Evolutionary conservation across 1,140 invertebrate genomes (phyloP).

Genomic region (Telenomus remus): DNA sequence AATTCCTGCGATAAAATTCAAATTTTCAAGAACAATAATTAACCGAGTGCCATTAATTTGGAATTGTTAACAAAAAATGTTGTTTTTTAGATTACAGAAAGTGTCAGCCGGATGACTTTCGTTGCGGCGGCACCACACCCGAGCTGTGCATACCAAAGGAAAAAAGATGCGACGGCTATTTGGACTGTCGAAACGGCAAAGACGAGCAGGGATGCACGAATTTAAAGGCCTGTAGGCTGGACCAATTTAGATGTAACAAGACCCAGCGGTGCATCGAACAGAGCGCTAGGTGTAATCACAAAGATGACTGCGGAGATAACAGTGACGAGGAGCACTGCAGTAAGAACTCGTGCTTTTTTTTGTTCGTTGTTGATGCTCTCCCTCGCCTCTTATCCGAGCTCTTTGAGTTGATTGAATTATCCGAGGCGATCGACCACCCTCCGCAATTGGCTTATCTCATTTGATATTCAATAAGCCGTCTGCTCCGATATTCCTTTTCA

Average conservation of each 20-base stretch:
- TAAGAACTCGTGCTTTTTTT: conserved; percentile 61
- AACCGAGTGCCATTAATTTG: too few relatives aligned
- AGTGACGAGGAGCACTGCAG: conserved; percentile 91
- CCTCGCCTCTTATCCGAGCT: too few relatives aligned
- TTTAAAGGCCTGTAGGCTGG: conserved; percentile 80
- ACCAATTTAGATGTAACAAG: conserved; percentile 92
- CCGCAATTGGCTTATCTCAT: conserved; percentile 9
- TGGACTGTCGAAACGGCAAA: conserved; percentile 88
- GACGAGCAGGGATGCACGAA: conserved; percentile 87
- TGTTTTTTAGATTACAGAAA: conserved; percentile 85
- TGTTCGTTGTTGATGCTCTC: conserved; percentile 26
- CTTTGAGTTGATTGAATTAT: conserved; percentile 40
- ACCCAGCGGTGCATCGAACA: conserved; percentile 89
- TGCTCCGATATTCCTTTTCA: background rate
- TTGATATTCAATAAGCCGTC: conserved; percentile 17
- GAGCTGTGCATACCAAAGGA: conserved; percentile 90
- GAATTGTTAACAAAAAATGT: too few relatives aligned
- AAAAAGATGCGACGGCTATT: conserved; percentile 92
- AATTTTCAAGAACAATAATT: too few relatives aligned
- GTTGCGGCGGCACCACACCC: conserved; percentile 79
- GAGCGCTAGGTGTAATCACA: conserved; percentile 89
- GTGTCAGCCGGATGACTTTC: conserved; percentile 89
- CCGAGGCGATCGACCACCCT: conserved; percentile 9
- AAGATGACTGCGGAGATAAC: conserved; percentile 92
- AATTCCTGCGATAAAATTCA: too few relatives aligned